phyloP scores from a whole-genome alignment of 2,113 vertebrate genomes.

The Ictalurus punctatus region DNA sequence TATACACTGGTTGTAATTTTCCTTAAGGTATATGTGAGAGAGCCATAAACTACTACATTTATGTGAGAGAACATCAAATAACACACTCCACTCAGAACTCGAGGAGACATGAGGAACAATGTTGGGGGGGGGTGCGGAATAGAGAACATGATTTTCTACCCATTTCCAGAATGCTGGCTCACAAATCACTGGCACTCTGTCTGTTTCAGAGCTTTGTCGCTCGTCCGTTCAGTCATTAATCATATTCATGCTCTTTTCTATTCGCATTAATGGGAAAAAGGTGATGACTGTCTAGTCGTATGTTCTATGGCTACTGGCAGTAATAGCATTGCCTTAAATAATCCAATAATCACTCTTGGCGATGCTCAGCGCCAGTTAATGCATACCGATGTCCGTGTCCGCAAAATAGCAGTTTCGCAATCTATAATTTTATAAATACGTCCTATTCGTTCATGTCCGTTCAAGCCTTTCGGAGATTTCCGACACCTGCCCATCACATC shows the following conservation, averaged over 20 bases:
- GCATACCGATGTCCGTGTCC: background rate
- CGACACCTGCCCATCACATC: no score
- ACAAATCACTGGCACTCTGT: background rate
- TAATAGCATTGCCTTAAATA: background rate
- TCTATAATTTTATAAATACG: background rate
- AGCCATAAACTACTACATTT: background rate
- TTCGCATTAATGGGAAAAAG: slow-evolving; percentile 5
- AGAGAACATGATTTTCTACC: background rate
- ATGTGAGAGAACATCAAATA: background rate
- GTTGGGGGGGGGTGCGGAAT: background rate
- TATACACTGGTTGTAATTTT: background rate
- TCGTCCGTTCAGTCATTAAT: background rate
- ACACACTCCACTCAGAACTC: background rate
- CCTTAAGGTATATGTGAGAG: background rate
- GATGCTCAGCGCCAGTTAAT: background rate
- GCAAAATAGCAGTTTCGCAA: background rate
- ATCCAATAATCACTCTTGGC: background rate
- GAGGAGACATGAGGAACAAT: background rate
- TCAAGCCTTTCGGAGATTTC: background rate
- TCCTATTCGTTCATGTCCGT: background rate
- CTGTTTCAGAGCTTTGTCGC: slow-evolving; percentile 6
- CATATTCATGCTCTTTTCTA: background rate
- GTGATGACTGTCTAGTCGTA: background rate
- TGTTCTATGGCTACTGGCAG: background rate
- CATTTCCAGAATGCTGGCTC: background rate